Conservation (phyloP, 2,888 invertebrate genomes). For the Trimorus sp. region DNA sequence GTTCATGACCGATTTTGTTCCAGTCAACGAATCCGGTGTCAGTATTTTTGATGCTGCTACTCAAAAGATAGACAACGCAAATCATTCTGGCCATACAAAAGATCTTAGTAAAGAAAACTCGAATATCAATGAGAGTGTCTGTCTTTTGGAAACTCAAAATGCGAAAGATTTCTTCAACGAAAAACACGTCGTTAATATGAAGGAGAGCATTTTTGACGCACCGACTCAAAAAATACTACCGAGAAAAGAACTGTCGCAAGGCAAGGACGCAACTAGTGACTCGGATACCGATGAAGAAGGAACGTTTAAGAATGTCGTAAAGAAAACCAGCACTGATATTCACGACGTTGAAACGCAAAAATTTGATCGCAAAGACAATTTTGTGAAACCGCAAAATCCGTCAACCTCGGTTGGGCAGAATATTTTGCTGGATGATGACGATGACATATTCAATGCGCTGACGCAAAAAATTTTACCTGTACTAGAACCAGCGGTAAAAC, state of each 20-base stretch:
- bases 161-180: too few relatives aligned
- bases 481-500: too few relatives aligned
- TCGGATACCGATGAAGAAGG: neutral
- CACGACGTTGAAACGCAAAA: conserved; percentile 12
- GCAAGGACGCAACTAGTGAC: neutral
- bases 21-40: neutral
- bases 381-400: too few relatives aligned
- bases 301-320: neutral
- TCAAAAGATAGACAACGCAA: neutral
- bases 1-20: too few relatives aligned
- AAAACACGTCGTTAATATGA: too few relatives aligned
- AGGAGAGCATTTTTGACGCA: too few relatives aligned
- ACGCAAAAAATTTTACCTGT: conserved; percentile 32
- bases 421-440: neutral
- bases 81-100: neutral
- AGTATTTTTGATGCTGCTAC: conserved; percentile 8
- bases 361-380: neutral
- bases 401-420: too few relatives aligned
- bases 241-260: too few relatives aligned
- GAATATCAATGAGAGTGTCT: too few relatives aligned
- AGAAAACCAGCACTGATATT: neutral
- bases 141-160: too few relatives aligned
- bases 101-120: neutral
- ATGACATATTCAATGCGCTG: conserved; percentile 18
- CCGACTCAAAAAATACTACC: too few relatives aligned